Conservation (phyloP, 2,888 invertebrate genomes). For the Meiosimyza decipiens region DNA sequence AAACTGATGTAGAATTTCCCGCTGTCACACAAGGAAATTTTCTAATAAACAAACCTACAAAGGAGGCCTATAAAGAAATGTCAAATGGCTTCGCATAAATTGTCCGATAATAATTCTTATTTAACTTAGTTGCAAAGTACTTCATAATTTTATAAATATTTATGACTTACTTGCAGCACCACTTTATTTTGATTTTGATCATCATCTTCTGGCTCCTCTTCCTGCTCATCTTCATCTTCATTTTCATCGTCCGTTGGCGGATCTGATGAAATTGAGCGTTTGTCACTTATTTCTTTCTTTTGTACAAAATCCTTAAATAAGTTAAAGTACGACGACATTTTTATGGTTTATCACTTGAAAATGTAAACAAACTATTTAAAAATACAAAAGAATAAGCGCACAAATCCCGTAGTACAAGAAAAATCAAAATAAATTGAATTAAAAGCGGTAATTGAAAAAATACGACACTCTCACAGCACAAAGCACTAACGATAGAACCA, state of each 20-base stretch:
- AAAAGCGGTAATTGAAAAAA: too few species aligned
- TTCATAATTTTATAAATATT: not conserved
- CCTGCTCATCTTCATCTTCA: slow-evolving; percentile 27
- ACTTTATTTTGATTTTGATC: slow-evolving; percentile 5
- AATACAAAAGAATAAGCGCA: too few species aligned
- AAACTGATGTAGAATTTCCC: too few species aligned
- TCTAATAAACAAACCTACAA: slow-evolving; percentile 22
- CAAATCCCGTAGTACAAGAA: too few species aligned
- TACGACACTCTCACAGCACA: too few species aligned
- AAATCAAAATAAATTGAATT: too few species aligned
- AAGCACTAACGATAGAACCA: too few species aligned
- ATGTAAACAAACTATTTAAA: too few species aligned
- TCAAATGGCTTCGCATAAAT: not conserved
- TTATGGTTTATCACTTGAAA: too few species aligned
- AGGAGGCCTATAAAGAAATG: not conserved
- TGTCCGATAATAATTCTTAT: not conserved
- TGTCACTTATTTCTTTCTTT: slow-evolving; percentile 46
- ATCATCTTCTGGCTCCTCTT: slow-evolving; percentile 23
- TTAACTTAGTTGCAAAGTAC: not conserved
- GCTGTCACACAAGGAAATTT: not conserved
- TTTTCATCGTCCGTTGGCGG: slow-evolving; percentile 38
- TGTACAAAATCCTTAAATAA: slow-evolving; percentile 53
- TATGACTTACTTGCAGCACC: slow-evolving; percentile 3
- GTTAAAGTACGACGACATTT: slow-evolving; percentile 50
- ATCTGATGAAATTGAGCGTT: slow-evolving; percentile 26